Conservation (phyloP, 1,140 invertebrate species). For the Patella vulgata region DNA sequence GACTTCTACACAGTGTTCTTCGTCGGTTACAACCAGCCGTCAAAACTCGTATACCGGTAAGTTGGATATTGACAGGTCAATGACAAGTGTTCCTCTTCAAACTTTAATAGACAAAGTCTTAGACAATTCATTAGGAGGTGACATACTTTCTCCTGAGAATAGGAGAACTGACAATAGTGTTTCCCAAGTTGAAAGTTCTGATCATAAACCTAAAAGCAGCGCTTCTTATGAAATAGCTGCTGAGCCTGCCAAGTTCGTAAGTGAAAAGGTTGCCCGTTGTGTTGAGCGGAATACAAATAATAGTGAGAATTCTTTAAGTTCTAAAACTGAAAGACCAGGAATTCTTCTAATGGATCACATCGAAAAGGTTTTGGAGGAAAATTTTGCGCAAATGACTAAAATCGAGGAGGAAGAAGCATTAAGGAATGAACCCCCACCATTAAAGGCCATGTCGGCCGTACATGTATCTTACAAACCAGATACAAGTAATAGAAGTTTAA, state of each 20-base stretch:
- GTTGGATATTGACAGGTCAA: too few species aligned
- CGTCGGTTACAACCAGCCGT: too few species aligned
- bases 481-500: too few species aligned
- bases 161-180: neutral
- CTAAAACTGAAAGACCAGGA: slow-evolving; percentile 19
- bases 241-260: neutral
- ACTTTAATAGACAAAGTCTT: slow-evolving; percentile 54
- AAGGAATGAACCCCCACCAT: neutral
- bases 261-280: slow-evolving; percentile 1
- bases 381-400: slow-evolving; percentile 36
- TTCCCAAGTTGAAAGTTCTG: slow-evolving; percentile 2
- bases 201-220: slow-evolving; percentile 11
- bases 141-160: neutral
- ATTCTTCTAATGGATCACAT: slow-evolving; percentile 56
- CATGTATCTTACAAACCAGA: neutral
- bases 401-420: slow-evolving; percentile 20
- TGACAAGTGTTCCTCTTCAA: slow-evolving; percentile 25
- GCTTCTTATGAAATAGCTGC: neutral
- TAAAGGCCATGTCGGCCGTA: neutral
- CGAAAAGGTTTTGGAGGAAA: slow-evolving; percentile 50
- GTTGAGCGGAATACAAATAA: slow-evolving; percentile 7
- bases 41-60: too few species aligned
- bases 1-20: too few species aligned
- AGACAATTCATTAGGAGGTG: slow-evolving; percentile 37
- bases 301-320: slow-evolving; percentile 1